A percentile compares a stretch with the other conserved stretches of the same genome.
These are phyloP conservation scores for Pristionchus fissidentatus DNA, from an alignment of 2,888 invertebrate species.

Conservation along the genomic window DNA sequence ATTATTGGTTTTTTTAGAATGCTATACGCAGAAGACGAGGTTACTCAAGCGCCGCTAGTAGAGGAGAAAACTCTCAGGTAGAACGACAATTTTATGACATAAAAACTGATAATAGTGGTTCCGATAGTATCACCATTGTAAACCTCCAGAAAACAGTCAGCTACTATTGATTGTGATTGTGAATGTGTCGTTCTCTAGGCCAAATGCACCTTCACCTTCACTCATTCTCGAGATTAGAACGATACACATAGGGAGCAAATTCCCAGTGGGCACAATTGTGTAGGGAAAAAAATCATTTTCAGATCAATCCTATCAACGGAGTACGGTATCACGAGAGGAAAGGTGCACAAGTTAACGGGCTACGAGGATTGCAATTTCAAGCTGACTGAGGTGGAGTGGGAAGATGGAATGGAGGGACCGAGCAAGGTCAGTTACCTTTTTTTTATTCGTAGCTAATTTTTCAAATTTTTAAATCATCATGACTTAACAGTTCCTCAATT, in stretches of 20 bases:
- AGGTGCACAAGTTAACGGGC: constrained; percentile 4
- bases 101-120: too few species aligned
- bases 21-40: constrained; percentile 35
- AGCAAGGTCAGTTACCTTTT: not conserved
- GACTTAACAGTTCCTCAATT: too few species aligned
- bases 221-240: too few species aligned
- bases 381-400: constrained; percentile 27
- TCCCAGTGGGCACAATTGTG: not conserved
- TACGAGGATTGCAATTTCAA: constrained; percentile 46
- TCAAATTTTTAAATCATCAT: too few species aligned
- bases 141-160: too few species aligned
- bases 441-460: too few species aligned
- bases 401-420: constrained; percentile 12
- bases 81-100: too few species aligned
- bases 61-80: not conserved
- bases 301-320: not conserved
- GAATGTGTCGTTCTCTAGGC: too few species aligned
- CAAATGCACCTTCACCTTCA: too few species aligned
- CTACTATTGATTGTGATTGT: too few species aligned
- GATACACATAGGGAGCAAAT: too few species aligned
- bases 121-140: too few species aligned
- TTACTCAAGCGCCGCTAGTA: constrained; percentile 15
- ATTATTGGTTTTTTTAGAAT: constrained; percentile 15
- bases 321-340: constrained; percentile 31
- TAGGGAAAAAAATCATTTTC: not conserved